Conservation (phyloP, 1,140 invertebrate genomes). For the Euwallacea similis region DNA sequence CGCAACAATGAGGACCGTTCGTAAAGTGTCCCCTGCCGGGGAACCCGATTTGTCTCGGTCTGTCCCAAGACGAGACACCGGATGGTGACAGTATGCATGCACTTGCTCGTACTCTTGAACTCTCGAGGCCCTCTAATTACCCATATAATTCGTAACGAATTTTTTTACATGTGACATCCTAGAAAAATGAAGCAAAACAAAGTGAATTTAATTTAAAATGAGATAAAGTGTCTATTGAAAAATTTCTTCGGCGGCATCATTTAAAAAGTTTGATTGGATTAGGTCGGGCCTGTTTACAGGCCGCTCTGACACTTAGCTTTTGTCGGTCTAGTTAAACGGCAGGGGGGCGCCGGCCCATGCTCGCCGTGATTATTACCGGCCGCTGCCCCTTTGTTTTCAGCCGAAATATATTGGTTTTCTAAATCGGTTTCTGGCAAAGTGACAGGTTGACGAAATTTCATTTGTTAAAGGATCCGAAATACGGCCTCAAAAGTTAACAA, state of each 20-base stretch:
- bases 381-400: slow-evolving; percentile 26
- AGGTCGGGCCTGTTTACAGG: slow-evolving; percentile 33
- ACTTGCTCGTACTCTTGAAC: slow-evolving; percentile 13
- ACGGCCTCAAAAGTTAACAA: too few relatives aligned
- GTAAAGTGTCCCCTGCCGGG: slow-evolving; percentile 34
- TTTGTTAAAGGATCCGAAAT: slow-evolving; percentile 2
- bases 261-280: slow-evolving; percentile 19
- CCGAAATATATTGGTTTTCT: slow-evolving; percentile 39
- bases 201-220: not conserved
- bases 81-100: not conserved
- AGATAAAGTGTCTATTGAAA: not conserved
- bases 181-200: too few relatives aligned
- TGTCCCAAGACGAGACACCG: slow-evolving; percentile 4
- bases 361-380: slow-evolving; percentile 25
- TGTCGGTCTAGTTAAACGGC: slow-evolving; percentile 35
- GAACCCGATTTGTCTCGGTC: slow-evolving; percentile 29
- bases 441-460: slow-evolving; percentile 23
- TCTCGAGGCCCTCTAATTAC: not conserved
- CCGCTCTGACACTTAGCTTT: slow-evolving; percentile 29
- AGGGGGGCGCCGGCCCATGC: slow-evolving; percentile 35
- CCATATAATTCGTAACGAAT: not conserved
- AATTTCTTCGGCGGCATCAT: slow-evolving; percentile 8
- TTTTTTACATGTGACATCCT: too few relatives aligned
- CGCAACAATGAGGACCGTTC: slow-evolving; percentile 32
- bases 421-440: slow-evolving; percentile 26